These are phyloP conservation scores for Henricia sp. DNA, from an alignment of 53 echinoderm and acorn worm species.

Conservation along the genomic window DNA sequence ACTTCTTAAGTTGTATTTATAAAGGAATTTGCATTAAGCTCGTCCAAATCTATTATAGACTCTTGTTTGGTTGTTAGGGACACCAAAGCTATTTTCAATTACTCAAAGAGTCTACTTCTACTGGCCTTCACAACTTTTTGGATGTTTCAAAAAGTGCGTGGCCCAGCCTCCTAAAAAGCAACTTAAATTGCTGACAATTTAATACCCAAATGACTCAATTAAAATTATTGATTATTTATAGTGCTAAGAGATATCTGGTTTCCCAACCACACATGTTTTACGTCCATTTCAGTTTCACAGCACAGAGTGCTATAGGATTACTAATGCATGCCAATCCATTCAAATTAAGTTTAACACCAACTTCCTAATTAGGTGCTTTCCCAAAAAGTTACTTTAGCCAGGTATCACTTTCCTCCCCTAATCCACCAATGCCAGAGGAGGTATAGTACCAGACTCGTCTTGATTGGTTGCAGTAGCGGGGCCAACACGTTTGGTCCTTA, in stretches of 20 bases:
- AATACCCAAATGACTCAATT: constrained; percentile 57
- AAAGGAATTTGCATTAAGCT: too few species aligned
- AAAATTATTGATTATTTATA: constrained; percentile 59
- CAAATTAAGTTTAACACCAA: constrained; percentile 49
- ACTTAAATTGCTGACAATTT: constrained; percentile 47
- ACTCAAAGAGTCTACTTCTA: too few species aligned
- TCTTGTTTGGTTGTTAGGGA: too few species aligned
- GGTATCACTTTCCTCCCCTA: constrained; percentile 29
- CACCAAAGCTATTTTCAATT: too few species aligned
- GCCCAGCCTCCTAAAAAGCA: constrained; percentile 38
- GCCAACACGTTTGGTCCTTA: constrained; percentile 8
- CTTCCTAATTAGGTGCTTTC: constrained; percentile 35
- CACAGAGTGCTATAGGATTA: constrained; percentile 38
- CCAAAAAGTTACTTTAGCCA: constrained; percentile 37
- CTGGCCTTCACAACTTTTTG: too few species aligned
- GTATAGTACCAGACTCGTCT: too few species aligned
- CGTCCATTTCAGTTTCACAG: neutral
- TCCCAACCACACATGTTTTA: neutral
- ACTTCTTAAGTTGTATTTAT: too few species aligned
- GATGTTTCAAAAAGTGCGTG: too few species aligned
- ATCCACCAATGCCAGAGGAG: neutral
- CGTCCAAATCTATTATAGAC: too few species aligned
- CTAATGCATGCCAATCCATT: constrained; percentile 42
- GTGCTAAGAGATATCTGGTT: constrained; percentile 50
- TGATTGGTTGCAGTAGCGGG: too few species aligned